Conservation (phyloP, 2,113 vertebrate genomes). For the Pseudopodoces humilis region DNA sequence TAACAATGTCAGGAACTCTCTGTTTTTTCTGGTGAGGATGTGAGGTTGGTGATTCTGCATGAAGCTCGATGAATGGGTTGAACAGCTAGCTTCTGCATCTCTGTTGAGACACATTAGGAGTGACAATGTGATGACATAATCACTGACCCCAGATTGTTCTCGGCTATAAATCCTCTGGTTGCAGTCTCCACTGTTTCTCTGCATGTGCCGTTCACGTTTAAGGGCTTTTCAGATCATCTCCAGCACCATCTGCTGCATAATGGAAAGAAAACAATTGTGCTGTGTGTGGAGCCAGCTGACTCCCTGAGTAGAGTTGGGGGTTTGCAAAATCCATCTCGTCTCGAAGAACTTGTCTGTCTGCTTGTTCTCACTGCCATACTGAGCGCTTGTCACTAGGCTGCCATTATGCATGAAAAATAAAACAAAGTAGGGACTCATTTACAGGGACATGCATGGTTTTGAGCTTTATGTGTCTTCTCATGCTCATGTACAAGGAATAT, state of each 20-base stretch:
- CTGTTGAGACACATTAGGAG: neutral
- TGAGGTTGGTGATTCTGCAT: neutral
- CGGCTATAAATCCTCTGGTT: constrained; percentile 19
- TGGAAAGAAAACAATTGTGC: constrained; percentile 23
- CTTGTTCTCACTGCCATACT: neutral
- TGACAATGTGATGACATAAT: constrained; percentile 4
- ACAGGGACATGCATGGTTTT: rapidly evolving
- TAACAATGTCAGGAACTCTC: neutral
- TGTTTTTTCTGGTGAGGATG: neutral
- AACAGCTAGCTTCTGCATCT: neutral
- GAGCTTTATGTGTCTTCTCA: neutral
- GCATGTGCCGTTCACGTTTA: neutral
- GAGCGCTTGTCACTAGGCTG: neutral
- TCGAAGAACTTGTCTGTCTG: neutral
- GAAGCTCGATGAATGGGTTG: neutral
- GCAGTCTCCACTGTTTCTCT: neutral
- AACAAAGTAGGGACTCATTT: neutral
- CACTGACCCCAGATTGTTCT: constrained; percentile 34
- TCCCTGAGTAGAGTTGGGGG: neutral
- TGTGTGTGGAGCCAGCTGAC: constrained; percentile 14
- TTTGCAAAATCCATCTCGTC: neutral
- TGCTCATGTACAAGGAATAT: neutral
- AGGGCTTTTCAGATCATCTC: constrained; percentile 57
- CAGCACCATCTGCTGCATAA: constrained; percentile 41
- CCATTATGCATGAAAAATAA: neutral